These are phyloP conservation scores for Mesitornis unicolor DNA, from an alignment of 2,113 vertebrate genomes.

Conservation along the genomic window DNA sequence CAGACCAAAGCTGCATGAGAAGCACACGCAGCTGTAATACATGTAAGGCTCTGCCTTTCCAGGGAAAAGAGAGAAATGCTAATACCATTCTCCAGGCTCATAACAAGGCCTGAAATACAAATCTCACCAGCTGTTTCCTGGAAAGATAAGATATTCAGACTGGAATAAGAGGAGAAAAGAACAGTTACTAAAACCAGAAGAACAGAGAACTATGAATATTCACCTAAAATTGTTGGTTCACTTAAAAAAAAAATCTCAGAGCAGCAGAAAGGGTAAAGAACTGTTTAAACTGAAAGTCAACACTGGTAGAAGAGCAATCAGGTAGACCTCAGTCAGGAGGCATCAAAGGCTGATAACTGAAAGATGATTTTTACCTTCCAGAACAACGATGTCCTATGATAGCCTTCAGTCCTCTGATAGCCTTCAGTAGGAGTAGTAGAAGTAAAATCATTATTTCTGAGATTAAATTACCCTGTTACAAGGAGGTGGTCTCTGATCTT, in stretches of 20 bases:
- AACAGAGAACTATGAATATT: neutral
- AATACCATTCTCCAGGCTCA: neutral
- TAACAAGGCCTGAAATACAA: slow-evolving; percentile 20
- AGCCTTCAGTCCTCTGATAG: neutral
- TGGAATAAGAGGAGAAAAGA: neutral
- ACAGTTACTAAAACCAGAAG: neutral
- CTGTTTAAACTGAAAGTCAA: neutral
- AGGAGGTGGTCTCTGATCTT: neutral
- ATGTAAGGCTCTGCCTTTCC: neutral
- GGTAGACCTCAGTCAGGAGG: neutral
- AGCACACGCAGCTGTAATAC: neutral
- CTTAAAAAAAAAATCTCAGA: too few relatives aligned
- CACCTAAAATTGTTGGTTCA: too few relatives aligned
- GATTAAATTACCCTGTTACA: neutral
- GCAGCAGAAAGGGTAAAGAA: neutral
- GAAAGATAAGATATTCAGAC: neutral
- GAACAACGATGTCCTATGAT: neutral
- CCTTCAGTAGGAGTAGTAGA: neutral
- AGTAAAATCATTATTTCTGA: neutral
- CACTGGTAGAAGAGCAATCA: neutral
- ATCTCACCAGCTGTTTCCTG: neutral
- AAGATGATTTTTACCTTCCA: neutral
- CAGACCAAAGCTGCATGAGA: neutral
- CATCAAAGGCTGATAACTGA: neutral
- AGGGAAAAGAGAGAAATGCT: neutral